phyloP scores from a whole-genome alignment of 2,888 invertebrate genomes.

The Chloromyia formosa region DNA sequence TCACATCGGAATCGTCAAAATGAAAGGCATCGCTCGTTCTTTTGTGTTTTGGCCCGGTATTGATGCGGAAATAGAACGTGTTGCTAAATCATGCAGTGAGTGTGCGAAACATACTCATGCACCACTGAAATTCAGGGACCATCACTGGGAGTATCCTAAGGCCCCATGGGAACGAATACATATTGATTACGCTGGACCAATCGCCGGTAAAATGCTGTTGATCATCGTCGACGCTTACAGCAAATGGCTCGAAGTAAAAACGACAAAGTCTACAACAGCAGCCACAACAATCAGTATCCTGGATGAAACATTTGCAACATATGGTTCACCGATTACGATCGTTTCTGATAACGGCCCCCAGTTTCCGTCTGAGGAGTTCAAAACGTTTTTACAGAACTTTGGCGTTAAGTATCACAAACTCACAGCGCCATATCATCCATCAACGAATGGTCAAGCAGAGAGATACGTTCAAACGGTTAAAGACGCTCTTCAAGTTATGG shows the following conservation, averaged over 20 bases:
- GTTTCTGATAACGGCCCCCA: conserved; percentile 53
- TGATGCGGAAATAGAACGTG: conserved; percentile 30
- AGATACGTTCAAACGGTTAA: no score
- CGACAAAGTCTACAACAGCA: conserved; percentile 50
- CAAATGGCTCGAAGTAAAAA: conserved; percentile 61
- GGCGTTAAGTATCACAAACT: conserved; percentile 50
- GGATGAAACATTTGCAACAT: conserved; percentile 52
- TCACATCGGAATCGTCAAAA: conserved; percentile 44
- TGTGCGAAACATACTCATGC: conserved; percentile 24
- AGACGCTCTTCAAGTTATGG: conserved; percentile 47
- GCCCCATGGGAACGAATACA: conserved; percentile 59
- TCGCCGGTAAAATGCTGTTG: conserved; percentile 55
- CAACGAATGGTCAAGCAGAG: no score
- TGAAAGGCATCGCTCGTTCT: conserved; percentile 46
- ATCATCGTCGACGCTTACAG: conserved; percentile 50
- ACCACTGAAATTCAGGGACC: conserved; percentile 35
- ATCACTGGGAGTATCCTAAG: conserved; percentile 53
- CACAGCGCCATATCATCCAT: no score
- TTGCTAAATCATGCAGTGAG: conserved; percentile 47
- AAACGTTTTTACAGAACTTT: background rate
- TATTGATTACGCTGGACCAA: conserved; percentile 62
- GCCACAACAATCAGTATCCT: conserved; percentile 47
- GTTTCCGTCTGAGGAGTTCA: conserved; percentile 48
- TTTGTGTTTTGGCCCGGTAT: conserved; percentile 40
- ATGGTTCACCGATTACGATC: conserved; percentile 51